A percentile compares a stretch with the other conserved stretches of the same genome.
These are phyloP conservation scores for Apostichopus japonicus DNA, from an alignment of 35 echinoderm and acorn worm genomes.

Conservation along the genomic window DNA sequence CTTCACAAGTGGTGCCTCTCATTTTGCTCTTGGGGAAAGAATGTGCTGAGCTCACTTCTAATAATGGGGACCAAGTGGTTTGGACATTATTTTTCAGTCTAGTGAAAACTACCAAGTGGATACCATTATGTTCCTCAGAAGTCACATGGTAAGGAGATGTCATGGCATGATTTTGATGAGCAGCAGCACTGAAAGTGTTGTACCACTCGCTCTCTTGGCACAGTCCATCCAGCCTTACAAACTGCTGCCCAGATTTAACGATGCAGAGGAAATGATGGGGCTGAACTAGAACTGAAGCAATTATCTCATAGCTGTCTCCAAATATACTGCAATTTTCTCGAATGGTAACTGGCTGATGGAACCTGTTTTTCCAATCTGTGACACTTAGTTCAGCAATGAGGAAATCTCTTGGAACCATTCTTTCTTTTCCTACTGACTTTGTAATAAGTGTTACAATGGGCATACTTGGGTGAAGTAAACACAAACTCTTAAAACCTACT, in stretches of 20 bases:
- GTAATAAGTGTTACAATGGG: not conserved
- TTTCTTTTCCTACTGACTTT: constrained; percentile 1
- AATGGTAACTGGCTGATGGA: not conserved
- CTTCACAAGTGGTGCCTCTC: no score
- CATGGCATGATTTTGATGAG: not conserved
- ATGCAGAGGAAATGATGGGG: constrained; percentile 14
- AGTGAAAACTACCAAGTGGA: not conserved
- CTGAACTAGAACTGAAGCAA: constrained; percentile 12
- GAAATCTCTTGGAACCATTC: not conserved
- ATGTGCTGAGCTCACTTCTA: no score
- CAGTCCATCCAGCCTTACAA: constrained; percentile 2
- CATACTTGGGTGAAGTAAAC: constrained; percentile 12
- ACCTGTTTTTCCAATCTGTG: constrained; percentile 1
- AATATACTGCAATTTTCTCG: not conserved
- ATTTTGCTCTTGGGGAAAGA: no score
- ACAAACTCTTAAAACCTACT: not conserved
- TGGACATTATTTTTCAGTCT: not conserved
- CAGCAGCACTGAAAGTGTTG: not conserved
- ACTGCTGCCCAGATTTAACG: constrained; percentile 3
- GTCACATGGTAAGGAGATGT: not conserved
- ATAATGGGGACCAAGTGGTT: no score
- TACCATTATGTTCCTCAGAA: constrained; percentile 1
- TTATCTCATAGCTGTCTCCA: not conserved
- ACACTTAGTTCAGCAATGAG: constrained; percentile 23
- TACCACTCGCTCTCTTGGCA: not conserved